These are phyloP conservation scores for Actenoides hombroni DNA, from an alignment of 2,113 vertebrate species.

Conservation along the genomic window DNA sequence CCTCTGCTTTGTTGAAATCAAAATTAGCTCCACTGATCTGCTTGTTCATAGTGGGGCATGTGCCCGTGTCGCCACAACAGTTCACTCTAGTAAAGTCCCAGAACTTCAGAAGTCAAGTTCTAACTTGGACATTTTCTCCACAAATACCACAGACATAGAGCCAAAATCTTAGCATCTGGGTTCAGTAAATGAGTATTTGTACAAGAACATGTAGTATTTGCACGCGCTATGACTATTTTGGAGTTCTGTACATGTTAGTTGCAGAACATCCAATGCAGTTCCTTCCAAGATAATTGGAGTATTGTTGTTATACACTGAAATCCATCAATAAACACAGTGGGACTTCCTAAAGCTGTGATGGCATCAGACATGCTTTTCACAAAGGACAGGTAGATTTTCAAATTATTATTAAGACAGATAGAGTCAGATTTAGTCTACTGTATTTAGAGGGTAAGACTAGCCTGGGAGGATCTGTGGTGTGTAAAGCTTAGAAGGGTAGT, in stretches of 20 bases:
- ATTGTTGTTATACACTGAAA: background rate
- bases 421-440: background rate
- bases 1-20: background rate
- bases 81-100: background rate
- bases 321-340: background rate
- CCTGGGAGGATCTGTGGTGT: background rate
- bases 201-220: background rate
- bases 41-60: background rate
- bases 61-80: fast-evolving
- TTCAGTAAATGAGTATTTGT: background rate
- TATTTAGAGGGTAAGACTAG: background rate
- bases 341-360: background rate
- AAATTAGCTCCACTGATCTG: background rate
- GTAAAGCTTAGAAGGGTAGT: background rate
- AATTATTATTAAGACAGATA: background rate
- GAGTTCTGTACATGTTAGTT: background rate
- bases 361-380: background rate
- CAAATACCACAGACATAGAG: background rate
- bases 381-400: background rate
- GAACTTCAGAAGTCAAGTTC: background rate
- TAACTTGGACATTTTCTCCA: background rate
- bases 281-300: background rate
- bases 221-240: background rate
- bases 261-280: background rate
- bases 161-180: background rate